Evolutionary conservation across 1,140 invertebrate genomes (phyloP), one percentile per base, ranked within the genome.

Genomic region (Drosophila burlai): DNA sequence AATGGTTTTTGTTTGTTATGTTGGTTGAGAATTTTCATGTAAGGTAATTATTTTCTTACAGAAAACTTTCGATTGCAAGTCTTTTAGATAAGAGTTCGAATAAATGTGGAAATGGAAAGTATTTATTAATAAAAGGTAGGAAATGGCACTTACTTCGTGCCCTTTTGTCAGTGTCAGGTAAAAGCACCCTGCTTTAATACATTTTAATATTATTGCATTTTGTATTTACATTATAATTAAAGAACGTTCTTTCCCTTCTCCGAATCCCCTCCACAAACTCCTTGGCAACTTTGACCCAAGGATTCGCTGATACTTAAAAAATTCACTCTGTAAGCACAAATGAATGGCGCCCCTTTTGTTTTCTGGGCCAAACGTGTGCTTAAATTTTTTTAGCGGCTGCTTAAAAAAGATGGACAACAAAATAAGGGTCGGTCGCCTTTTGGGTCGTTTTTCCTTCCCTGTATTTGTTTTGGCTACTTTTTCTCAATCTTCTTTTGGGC

Each of bases 371-470:
- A 87, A 83, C 72, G 73, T 80, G 72, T 73, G 61, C 58, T 74
- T 74, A 49, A 71, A 55, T 62, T 86, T 86, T 61, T 86, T 82
- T 76, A 63, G 62, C 76, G 80, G 71, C 83, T 75, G 42, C 78
- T 65, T 57, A 68, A 68, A 68, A 77, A 45, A 71, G 36, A 38
- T 43, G 21, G 10, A 38, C 7, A 38, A 50, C 66, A 81, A 79
- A 79, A 75, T 71, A 64, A 75, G 62, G 71, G 74, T 55, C 73
- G 46, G 42, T 18, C 67, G 26, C 7, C 42, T 13, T 34, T 58
- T 26, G 47, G 74, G 57, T 52, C 40, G 15, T 21, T 34, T 40
- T 50, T 13, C 5, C 50, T 66, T 7, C 1, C 34, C 50, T 18
- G 34, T 72, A 36, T 58, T 72, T 50, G 38, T 49, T 72, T 50